A percentile compares a stretch with the other conserved stretches of the same genome.
phyloP scores from a whole-genome alignment of 2,888 invertebrate species.

The Lysandra bellargus region DNA sequence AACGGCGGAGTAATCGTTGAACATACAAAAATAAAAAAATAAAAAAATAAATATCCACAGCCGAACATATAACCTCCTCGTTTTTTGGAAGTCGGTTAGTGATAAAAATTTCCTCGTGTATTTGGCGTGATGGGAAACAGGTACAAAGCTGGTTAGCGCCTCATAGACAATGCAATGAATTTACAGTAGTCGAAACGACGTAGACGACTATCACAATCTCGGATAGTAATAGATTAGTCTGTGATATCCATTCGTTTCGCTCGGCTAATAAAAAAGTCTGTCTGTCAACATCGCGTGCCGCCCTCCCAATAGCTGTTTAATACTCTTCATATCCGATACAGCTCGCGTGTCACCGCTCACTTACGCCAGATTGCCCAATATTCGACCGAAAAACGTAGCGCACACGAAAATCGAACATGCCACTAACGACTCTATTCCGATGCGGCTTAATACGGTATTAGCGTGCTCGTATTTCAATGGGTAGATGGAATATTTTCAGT shows the following conservation, averaged over 20 bases:
- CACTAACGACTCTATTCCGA: constrained; percentile 32
- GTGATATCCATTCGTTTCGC: constrained; percentile 20
- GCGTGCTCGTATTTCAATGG: constrained; percentile 14
- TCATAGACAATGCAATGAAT: neutral
- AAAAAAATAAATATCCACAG: no score
- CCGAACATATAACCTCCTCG: no score
- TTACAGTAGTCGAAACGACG: neutral
- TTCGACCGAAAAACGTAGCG: constrained; percentile 36
- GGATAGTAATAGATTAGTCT: constrained; percentile 21
- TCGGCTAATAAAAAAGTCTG: constrained; percentile 29
- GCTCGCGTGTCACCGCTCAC: constrained; percentile 51
- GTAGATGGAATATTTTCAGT: neutral
- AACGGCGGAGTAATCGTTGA: no score
- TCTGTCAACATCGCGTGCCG: constrained; percentile 37
- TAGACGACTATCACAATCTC: neutral
- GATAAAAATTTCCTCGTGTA: neutral
- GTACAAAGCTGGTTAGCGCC: neutral
- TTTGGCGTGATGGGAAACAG: neutral
- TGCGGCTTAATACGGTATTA: constrained; percentile 15
- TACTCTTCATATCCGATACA: constrained; percentile 48
- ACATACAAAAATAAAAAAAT: no score
- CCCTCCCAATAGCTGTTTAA: constrained; percentile 43
- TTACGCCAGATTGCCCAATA: constrained; percentile 42
- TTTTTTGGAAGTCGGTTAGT: no score
- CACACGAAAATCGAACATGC: constrained; percentile 33